A percentile compares a stretch with the other conserved stretches of the same genome.
Evolutionary conservation across 2,797 vertebrate genomes (phyloP).

Genomic region (Gouania willdenowi): DNA sequence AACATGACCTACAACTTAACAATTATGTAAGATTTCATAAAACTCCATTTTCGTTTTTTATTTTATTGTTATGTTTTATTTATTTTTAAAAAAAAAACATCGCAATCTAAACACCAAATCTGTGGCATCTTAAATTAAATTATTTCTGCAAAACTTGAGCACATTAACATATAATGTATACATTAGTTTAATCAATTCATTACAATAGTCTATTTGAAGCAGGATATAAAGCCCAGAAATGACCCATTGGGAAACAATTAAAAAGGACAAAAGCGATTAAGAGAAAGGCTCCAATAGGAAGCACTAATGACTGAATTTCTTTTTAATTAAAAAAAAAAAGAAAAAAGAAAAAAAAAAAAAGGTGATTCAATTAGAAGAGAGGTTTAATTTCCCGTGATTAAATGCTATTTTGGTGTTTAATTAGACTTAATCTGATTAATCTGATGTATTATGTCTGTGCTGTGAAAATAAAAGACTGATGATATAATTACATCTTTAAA

Average conservation of each 20-base stretch:
- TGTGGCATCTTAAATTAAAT: too few relatives aligned
- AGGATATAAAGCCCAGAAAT: conserved; percentile 19
- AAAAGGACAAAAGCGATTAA: conserved; percentile 9
- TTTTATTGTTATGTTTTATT: too few relatives aligned
- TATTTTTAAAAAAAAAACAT: too few relatives aligned
- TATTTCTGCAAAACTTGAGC: too few relatives aligned
- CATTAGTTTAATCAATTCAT: conserved; percentile 25
- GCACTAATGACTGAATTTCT: conserved; percentile 31
- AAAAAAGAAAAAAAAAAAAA: too few relatives aligned
- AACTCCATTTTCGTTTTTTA: too few relatives aligned
- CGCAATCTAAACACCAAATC: too few relatives aligned
- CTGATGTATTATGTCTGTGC: conserved; percentile 13
- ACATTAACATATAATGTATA: too few relatives aligned
- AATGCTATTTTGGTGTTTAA: conserved; percentile 50
- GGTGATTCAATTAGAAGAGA: conserved; percentile 50
- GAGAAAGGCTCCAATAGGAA: conserved; percentile 18
- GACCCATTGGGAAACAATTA: too few relatives aligned
- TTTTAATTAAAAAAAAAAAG: too few relatives aligned
- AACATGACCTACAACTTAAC: too few relatives aligned
- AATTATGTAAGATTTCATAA: too few relatives aligned
- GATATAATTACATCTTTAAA: conserved; percentile 22
- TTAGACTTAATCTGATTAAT: conserved; percentile 40
- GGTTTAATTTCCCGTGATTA: conserved; percentile 44
- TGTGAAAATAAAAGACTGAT: conserved; percentile 14
- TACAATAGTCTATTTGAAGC: conserved; percentile 12